Evolutionary conservation across 2,113 vertebrate genomes (phyloP).

Genomic region (Eptesicus fuscus): DNA sequence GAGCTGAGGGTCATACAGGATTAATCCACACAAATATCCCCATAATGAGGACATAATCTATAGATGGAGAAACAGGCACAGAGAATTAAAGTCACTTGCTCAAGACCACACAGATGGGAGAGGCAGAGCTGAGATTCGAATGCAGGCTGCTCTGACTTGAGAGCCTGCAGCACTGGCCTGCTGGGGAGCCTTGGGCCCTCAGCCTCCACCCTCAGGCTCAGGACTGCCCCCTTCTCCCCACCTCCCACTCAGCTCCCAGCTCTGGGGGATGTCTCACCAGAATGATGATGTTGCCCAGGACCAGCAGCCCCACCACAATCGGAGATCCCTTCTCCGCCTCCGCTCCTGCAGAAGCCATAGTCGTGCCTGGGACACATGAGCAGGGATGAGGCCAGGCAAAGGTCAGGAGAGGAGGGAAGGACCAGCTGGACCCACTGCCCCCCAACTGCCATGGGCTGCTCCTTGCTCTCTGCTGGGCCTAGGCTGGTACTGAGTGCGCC

Average conservation of each 20-base stretch:
- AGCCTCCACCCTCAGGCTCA: not conserved
- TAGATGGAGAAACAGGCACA: not conserved
- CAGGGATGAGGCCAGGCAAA: not conserved
- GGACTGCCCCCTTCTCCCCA: not conserved
- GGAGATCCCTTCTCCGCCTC: constrained; percentile 66
- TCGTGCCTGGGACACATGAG: not conserved
- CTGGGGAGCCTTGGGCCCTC: not conserved
- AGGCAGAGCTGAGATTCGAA: not conserved
- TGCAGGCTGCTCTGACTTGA: not conserved
- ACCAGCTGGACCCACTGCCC: too few species aligned
- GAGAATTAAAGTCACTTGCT: not conserved
- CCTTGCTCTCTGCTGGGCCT: not conserved
- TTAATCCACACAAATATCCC: not conserved
- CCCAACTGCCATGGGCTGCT: not conserved
- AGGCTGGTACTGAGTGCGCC: not conserved
- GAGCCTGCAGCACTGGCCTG: fast-evolving
- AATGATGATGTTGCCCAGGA: constrained; percentile 77
- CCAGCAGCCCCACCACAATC: constrained; percentile 64
- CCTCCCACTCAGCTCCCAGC: not conserved
- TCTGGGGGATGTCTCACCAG: constrained; percentile 66
- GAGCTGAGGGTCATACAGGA: not conserved
- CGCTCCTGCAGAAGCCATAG: constrained; percentile 51
- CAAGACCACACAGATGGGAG: not conserved
- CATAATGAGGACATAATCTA: not conserved
- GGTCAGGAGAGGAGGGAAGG: too few species aligned